Percentiles rank a stretch among this genome's conserved stretches.
These are phyloP conservation scores for Corydoras sp. DNA, from an alignment of 2,113 vertebrate species.

Conservation along the genomic window DNA sequence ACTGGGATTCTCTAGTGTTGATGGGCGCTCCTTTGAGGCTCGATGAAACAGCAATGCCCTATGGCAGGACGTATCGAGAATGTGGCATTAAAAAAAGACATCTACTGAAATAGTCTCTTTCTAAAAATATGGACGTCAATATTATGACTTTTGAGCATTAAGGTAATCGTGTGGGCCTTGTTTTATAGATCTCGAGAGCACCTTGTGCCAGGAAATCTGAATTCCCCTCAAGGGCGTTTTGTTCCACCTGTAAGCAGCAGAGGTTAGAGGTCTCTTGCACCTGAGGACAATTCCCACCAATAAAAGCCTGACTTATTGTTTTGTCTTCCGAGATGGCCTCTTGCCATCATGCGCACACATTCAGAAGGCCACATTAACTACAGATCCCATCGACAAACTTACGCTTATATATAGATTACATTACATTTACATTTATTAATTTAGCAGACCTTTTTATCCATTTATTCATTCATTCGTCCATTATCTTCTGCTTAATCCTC, in stretches of 20 bases:
- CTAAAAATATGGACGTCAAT: background rate
- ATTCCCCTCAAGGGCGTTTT: conserved; percentile 64
- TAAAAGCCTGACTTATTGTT: conserved; percentile 58
- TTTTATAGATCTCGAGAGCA: conserved; percentile 2
- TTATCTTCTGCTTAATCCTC: too few relatives aligned
- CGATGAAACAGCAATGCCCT: conserved; percentile 15
- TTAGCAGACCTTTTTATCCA: too few relatives aligned
- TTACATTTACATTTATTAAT: too few relatives aligned
- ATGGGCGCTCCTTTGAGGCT: conserved; percentile 50
- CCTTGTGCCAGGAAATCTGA: conserved; percentile 39
- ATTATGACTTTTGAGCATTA: background rate
- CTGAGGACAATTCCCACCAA: conserved; percentile 71
- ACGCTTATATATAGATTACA: too few relatives aligned
- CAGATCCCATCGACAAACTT: too few relatives aligned
- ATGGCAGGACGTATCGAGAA: background rate
- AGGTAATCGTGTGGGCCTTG: background rate
- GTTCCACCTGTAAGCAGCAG: conserved; percentile 63
- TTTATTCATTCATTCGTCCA: too few relatives aligned
- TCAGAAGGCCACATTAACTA: too few relatives aligned
- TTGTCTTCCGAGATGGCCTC: conserved; percentile 56
- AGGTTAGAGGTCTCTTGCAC: conserved; percentile 70
- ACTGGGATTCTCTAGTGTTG: conserved; percentile 55
- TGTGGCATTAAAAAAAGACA: background rate
- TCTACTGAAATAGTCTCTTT: background rate
- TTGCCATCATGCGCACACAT: conserved; percentile 46